Percentiles rank a stretch among this genome's conserved stretches.
phyloP scores from a whole-genome alignment of 1,140 invertebrate genomes.

The Musca domestica region DNA sequence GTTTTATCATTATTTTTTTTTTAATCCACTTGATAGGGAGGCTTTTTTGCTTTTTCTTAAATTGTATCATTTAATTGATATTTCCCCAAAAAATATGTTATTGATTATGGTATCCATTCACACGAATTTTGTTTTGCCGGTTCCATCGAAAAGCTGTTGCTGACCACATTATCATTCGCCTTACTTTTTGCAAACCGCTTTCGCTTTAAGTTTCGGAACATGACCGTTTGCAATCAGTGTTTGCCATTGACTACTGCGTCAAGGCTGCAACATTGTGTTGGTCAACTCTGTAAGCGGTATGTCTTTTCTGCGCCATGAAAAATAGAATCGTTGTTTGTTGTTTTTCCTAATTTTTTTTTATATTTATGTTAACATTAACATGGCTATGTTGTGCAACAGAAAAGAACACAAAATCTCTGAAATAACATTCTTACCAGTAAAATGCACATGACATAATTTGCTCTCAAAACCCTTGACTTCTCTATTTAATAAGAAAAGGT shows the following conservation, averaged over 20 bases:
- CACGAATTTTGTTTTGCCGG: no score
- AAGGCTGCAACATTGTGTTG: constrained; percentile 31
- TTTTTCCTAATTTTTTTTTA: background rate
- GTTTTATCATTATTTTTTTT: no score
- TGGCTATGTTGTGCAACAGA: background rate
- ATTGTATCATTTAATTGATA: background rate
- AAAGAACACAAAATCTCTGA: background rate
- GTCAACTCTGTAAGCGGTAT: constrained; percentile 31
- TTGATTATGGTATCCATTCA: no score
- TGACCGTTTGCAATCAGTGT: constrained; percentile 51
- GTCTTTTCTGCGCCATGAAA: no score
- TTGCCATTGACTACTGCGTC: constrained; percentile 49
- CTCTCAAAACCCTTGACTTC: background rate
- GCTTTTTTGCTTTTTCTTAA: background rate
- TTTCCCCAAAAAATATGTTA: no score
- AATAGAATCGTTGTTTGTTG: constrained; percentile 3
- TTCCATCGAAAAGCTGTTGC: background rate
- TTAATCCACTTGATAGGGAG: background rate
- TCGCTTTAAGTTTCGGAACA: constrained; percentile 29
- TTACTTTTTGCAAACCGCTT: no score
- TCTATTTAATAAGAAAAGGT: background rate
- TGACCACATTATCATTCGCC: background rate
- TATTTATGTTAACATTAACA: background rate
- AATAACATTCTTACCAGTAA: background rate
- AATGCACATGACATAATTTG: background rate